Evolutionary conservation across 2,113 vertebrate species (phyloP).

Genomic region (Aegithalos caudatus): DNA sequence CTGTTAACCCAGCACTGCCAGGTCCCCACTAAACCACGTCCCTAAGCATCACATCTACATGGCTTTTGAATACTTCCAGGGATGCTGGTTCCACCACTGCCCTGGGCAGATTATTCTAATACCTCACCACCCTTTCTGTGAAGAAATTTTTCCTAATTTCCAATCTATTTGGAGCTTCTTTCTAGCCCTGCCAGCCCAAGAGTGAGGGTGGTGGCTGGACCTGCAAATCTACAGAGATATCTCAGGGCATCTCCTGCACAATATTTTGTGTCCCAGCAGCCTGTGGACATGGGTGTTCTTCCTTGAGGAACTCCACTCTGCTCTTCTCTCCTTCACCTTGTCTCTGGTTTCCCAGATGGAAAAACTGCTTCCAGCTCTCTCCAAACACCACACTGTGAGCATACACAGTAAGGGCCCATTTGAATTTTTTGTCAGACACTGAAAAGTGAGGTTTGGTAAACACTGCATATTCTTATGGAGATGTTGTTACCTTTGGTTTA

Average conservation of each 20-base stretch:
- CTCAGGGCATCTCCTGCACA: not conserved
- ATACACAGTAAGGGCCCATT: not conserved
- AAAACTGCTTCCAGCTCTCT: not conserved
- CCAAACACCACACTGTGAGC: not conserved
- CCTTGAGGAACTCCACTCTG: not conserved
- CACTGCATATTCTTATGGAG: not conserved
- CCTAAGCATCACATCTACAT: accelerated
- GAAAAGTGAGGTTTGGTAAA: not conserved
- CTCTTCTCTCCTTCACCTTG: not conserved
- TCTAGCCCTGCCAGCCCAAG: not conserved
- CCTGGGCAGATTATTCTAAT: not conserved
- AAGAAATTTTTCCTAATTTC: not conserved
- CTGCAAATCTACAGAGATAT: not conserved
- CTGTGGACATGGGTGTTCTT: not conserved
- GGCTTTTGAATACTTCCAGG: not conserved
- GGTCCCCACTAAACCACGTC: too few species aligned
- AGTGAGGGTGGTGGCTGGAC: not conserved
- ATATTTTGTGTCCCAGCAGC: not conserved
- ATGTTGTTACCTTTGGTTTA: not conserved
- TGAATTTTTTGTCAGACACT: not conserved
- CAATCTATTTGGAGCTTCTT: not conserved
- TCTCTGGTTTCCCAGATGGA: not conserved
- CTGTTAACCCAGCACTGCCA: not conserved
- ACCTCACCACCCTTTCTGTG: not conserved
- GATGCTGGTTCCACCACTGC: not conserved